Evolutionary conservation across 1,140 invertebrate species (phyloP).

Genomic region (Phortica variegata): DNA sequence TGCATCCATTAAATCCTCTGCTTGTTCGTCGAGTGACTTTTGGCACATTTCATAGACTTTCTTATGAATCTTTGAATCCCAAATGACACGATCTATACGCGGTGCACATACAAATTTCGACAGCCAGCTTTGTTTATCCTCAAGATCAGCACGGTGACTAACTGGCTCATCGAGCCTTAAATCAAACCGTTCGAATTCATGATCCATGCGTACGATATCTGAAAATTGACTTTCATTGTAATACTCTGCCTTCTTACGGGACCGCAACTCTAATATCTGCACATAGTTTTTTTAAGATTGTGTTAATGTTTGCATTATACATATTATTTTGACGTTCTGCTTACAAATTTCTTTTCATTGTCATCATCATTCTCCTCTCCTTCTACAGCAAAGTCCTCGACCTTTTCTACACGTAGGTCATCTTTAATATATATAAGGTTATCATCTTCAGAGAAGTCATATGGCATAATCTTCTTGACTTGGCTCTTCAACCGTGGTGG

Average conservation of each 20-base stretch:
- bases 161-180: conserved; percentile 39
- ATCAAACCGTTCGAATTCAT: conserved; percentile 43
- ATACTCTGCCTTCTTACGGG: conserved; percentile 16
- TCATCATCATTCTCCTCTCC: conserved; percentile 29
- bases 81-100: conserved; percentile 29
- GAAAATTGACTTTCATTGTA: conserved; percentile 48
- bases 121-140: conserved; percentile 40
- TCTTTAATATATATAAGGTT: conserved; percentile 39
- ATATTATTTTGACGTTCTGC: not conserved
- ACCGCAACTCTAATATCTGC: conserved; percentile 3
- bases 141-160: conserved; percentile 25
- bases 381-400: conserved; percentile 28
- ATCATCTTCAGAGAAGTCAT: conserved; percentile 44
- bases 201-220: conserved; percentile 42
- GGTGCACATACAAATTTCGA: conserved; percentile 33
- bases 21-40: conserved; percentile 44
- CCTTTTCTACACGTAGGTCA: conserved; percentile 31
- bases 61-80: conserved; percentile 16
- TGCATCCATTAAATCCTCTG: conserved; percentile 53
- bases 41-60: conserved; percentile 23
- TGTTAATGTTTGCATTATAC: not conserved
- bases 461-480: conserved; percentile 39
- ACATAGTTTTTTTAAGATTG: not conserved
- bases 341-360: conserved; percentile 5
- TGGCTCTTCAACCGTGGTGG: conserved; percentile 32